phyloP scores from a whole-genome alignment of 2,888 invertebrate species.

The Dermolepida albohirtum region DNA sequence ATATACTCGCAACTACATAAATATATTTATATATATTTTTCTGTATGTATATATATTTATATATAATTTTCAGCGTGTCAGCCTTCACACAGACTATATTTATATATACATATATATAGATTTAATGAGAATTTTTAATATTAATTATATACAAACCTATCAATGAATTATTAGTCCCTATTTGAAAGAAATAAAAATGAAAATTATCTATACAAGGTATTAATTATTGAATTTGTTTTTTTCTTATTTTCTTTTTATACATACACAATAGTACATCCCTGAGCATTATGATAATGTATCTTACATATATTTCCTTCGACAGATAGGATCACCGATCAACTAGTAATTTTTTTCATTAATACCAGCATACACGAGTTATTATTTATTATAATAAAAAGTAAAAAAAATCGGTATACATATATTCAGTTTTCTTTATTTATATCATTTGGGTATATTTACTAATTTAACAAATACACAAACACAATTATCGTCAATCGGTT shows the following conservation, averaged over 20 bases:
- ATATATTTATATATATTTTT: slow-evolving; percentile 32
- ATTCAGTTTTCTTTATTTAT: too few relatives aligned
- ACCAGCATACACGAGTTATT: too few relatives aligned
- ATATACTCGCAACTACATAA: slow-evolving; percentile 52
- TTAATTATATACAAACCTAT: slow-evolving; percentile 10
- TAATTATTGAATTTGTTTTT: slow-evolving; percentile 8
- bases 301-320: slow-evolving; percentile 27
- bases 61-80: slow-evolving; percentile 18
- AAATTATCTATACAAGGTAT: slow-evolving; percentile 18
- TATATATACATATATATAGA: slow-evolving; percentile 17
- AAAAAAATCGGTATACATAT: too few relatives aligned
- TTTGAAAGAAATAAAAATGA: too few relatives aligned
- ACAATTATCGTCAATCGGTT: too few relatives aligned
- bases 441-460: too few relatives aligned
- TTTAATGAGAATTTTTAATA: slow-evolving; percentile 21
- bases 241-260: slow-evolving; percentile 3
- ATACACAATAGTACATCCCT: slow-evolving; percentile 29
- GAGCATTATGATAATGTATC: slow-evolving; percentile 36
- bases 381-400: too few relatives aligned
- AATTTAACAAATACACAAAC: too few relatives aligned
- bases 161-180: not conserved
- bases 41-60: slow-evolving; percentile 19
- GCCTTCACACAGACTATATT: slow-evolving; percentile 35
- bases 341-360: too few relatives aligned
- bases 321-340: slow-evolving; percentile 8